Base-by-base conservation (phyloP, 2,888 invertebrate species). In the Physocephala rufipes region DNA sequence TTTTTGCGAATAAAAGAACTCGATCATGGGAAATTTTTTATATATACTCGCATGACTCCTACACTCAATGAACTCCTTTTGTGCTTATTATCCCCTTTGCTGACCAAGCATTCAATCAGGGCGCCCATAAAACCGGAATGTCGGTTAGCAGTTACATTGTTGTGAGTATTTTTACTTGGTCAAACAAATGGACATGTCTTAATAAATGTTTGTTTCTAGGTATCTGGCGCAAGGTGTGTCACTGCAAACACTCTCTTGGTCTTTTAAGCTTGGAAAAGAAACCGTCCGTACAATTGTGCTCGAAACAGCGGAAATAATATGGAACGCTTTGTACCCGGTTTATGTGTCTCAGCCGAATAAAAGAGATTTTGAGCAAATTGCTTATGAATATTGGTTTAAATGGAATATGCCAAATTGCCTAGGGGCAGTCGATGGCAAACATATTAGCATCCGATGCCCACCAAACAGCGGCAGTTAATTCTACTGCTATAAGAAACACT, bases 1-100 rank as follows among this genome's bases (percentile, higher is more conserved):
- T 65, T 65, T 69, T 30, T 59, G 19, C 58, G 7, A n/a, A 69
- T 68, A 55, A 74, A 72, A 64, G 72, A 70, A 9, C 51, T 67
- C 7, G 72, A 70, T 36, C 67, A 72, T 21, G 51, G 68, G n/a
- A 67, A 72, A 58, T 74, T 74, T 68, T 68, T 68, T 45, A 71
- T 71, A 24, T 74, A 68, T 19, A 74, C 74, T 1, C 45, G 68
- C 36, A 74, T 72, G 74, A 66, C 70, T 3, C 68, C 59, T 19
- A 24, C 36, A 5, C 19, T 65, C 58, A 72, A 68, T 58, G 61
- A 70, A 16, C 45, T 71, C 3, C 67, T 72, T 7, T 43, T 71
- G 5, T 26, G 30, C 1, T 55, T 73, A 7, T 51, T 71, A 2
- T 51, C 21, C 21, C 67, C 68, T 30, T 73, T 65, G 28, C 58